Base-by-base conservation (phyloP, 2,797 vertebrate species). In the Muscicapa striata region DNA sequence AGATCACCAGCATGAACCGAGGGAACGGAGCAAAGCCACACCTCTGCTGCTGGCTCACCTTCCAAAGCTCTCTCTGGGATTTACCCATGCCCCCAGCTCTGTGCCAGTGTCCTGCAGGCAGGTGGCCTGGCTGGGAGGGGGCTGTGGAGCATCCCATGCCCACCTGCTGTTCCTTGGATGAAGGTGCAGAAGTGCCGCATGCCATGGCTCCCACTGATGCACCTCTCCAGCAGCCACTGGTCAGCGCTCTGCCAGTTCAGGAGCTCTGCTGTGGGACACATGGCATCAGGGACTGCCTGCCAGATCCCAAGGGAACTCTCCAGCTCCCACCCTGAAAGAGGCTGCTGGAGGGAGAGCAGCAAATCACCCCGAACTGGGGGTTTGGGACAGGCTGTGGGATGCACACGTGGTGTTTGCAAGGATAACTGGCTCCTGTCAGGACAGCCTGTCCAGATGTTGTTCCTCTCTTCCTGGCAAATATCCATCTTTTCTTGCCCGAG, bases 161-260 rank as follows among this genome's bases (percentile, higher is more conserved):
- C 80, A 98, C 98, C 98, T 96, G 96, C 87, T 4, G 79, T 97
- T 83, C 96, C 97, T 69, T 46, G 96, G 94, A 98, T 14, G 58
- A 98, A 98, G 58, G 97, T 87, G 5, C 55, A 87, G 79, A 98
- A 97, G 38, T 97, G 96, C 95, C 66, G 95, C 94, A 98, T 97
- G 69, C 98, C 98, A 34, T 96, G 93, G 91, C 96, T 98, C 21
- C 98, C 97, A 0, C 97, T 96, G 73, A 98, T 83, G 90, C 97
- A 98, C 75, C 96, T 98, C 85, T 97, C 96, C 34, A 98, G 96
- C 57, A 98, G 97, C 98, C 98, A 98, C 74, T 27, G 92, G 73
- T 98, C 98, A 27, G 97, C 96, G 0, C 51, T 83, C 48, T 52
- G 94, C 98, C 97, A 98, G 89, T 96, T 97, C 91, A 97, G 95